Conservation (phyloP, 2,888 invertebrate species). For the Lithophane semibrunnea region DNA sequence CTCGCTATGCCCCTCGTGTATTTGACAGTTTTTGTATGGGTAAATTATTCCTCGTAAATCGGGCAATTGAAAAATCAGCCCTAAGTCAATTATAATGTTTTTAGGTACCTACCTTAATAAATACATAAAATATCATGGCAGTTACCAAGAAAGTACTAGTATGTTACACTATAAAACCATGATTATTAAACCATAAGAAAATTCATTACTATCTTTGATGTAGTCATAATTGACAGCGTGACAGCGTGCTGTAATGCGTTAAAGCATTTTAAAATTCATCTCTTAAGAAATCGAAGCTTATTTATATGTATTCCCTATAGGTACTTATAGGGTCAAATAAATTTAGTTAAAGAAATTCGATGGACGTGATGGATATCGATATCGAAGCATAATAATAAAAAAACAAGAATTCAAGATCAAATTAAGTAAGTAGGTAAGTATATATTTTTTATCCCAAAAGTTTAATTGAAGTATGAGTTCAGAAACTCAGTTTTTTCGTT, state of each 20-base stretch:
- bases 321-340: not conserved
- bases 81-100: not conserved
- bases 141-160: not conserved
- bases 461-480: not conserved
- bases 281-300: conserved; percentile 14
- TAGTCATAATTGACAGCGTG: conserved; percentile 34
- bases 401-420: not conserved
- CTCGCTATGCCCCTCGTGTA: not conserved
- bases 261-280: conserved; percentile 14
- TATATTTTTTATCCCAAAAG: not conserved
- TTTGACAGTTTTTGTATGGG: not conserved
- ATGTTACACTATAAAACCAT: conserved; percentile 2
- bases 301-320: conserved; percentile 16
- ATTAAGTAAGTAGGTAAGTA: not conserved
- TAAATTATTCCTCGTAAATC: not conserved
- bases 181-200: conserved; percentile 4
- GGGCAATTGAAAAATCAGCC: conserved; percentile 3
- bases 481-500: not conserved
- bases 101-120: conserved; percentile 1
- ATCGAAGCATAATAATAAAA: not conserved
- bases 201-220: conserved; percentile 1
- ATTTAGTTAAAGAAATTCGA: not conserved
- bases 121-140: not conserved
- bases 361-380: not conserved
- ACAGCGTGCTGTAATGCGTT: conserved; percentile 15